These are phyloP conservation scores for Enchytraeus crypticus DNA, from an alignment of 2,888 invertebrate genomes.

Conservation along the genomic window DNA sequence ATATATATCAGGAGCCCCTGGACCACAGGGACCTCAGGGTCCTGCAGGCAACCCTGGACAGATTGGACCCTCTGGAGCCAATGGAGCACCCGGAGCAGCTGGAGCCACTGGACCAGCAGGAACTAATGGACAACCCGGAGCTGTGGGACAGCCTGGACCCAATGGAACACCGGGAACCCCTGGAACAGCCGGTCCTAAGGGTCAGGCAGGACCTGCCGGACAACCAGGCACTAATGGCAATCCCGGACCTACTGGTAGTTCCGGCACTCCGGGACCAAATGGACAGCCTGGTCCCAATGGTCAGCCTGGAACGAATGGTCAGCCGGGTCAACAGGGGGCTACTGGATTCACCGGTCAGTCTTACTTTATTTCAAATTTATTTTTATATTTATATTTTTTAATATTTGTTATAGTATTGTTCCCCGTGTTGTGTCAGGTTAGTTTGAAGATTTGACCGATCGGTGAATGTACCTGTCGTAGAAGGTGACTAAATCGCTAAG, in stretches of 20 bases:
- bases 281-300: slow-evolving; percentile 3
- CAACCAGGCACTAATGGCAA: slow-evolving; percentile 25
- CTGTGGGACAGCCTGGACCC: slow-evolving; percentile 1
- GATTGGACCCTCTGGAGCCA: not conserved
- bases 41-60: not conserved
- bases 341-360: slow-evolving; percentile 23
- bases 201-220: not conserved
- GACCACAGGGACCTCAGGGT: no score
- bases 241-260: slow-evolving; percentile 31
- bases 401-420: no score
- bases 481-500: no score
- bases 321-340: not conserved
- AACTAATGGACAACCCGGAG: no score
- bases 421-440: no score
- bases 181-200: not conserved
- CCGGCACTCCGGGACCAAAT: slow-evolving; percentile 20
- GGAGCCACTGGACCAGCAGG: no score
- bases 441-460: no score
- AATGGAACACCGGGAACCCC: slow-evolving; percentile 31
- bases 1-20: no score
- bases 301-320: not conserved
- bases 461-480: no score
- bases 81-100: no score
- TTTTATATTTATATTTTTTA: no score
- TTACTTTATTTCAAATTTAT: no score